Evolutionary conservation across 2,797 vertebrate species (phyloP), one percentile per base, ranked within the genome.

Genomic region (Manis crassicaudata): DNA sequence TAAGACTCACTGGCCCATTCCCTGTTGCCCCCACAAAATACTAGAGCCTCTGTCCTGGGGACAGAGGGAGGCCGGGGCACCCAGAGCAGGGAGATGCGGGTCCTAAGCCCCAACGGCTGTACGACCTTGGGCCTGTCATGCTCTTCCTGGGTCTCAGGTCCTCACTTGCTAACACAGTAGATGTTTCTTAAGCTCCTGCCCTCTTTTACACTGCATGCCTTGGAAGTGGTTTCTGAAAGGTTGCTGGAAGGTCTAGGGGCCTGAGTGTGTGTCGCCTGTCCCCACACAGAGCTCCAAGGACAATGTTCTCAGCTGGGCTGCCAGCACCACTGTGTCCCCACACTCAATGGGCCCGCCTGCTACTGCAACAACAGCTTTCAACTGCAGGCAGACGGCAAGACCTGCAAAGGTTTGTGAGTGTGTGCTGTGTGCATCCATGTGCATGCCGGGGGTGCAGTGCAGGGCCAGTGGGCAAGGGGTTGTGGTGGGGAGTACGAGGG

Each of bases 351-450:
- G 21, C 99, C 99, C 3, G 97, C 97, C 94, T 99, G 99, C 98
- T 99, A 99, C 98, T 99, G 99, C 98, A 98, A 98, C 98, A 98
- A 86, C 82, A 99, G 99, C 95, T 99, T 99, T 94, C 99, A 99
- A 96, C 98, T 99, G 12, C 99, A 99, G 32, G 98, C 99, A 89
- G 99, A 99, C 68, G 98, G 99, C 90, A 99, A 99, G 98, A 98
- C 97, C n/a, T 99, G 99, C 98, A 99, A 99, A 99, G 99, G 99
- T 99, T 62, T 94, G 99, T 97, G 29, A 0, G 2, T 20, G 1
- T 3, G 0, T 2, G 5, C 20, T 8, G 25, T 7, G 16, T n/a
- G 16, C 4, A 0, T 1, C 13, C 2, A 2, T 6, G 37, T 52
- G 60, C 9, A 0, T 37, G 67, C 16, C 50, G 76, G 46, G 3